Conservation (phyloP, 2,113 vertebrate species). For the Pteronura brasiliensis region DNA sequence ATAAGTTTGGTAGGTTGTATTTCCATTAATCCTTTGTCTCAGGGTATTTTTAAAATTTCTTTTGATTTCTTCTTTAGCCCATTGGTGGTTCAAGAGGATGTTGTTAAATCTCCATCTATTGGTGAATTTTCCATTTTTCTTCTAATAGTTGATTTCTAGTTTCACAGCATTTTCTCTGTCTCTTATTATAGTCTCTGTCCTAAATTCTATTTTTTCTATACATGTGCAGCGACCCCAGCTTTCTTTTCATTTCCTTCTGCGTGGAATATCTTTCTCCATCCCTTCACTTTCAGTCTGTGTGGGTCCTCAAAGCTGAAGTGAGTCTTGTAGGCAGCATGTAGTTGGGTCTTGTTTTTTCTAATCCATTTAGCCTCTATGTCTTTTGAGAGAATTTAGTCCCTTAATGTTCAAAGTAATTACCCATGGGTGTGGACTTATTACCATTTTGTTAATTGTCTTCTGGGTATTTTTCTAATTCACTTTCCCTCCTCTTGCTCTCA, state of each 20-base stretch:
- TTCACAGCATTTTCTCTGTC: background rate
- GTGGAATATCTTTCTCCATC: background rate
- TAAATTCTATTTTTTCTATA: background rate
- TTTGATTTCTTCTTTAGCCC: background rate
- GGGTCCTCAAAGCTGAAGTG: background rate
- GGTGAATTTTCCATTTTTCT: background rate
- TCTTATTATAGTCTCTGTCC: background rate
- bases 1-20: background rate
- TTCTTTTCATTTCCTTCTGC: background rate
- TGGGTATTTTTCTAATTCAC: background rate
- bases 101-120: background rate
- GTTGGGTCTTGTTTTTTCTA: background rate
- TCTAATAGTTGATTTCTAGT: background rate
- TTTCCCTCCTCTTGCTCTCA: background rate
- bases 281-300: background rate
- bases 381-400: background rate
- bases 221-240: background rate
- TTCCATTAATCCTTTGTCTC: background rate
- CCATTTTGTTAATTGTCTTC: background rate
- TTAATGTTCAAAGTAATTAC: background rate
- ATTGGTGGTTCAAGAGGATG: background rate
- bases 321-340: background rate
- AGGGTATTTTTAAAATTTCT: background rate
- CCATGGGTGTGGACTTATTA: background rate
- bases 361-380: background rate